Conservation (phyloP, 2,113 vertebrate species). For the Numida meleagris region DNA sequence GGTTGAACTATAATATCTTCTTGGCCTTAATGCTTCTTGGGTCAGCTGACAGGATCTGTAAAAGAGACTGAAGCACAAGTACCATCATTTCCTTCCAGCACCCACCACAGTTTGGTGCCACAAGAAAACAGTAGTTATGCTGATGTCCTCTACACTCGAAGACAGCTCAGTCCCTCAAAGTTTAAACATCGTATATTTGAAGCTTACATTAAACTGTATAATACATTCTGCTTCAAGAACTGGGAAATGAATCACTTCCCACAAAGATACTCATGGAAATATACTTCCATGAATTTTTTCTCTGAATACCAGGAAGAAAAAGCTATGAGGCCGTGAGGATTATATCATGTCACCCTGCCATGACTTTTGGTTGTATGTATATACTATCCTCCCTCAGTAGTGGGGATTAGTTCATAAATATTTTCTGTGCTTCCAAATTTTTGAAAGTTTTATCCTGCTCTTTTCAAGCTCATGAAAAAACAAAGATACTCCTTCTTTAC, state of each 20-base stretch:
- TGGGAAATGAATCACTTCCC: not conserved
- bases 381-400: not conserved
- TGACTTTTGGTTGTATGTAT: not conserved
- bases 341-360: not conserved
- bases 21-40: not conserved
- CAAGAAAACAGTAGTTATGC: not conserved
- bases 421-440: not conserved
- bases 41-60: not conserved
- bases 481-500: not conserved
- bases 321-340: not conserved
- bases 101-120: not conserved
- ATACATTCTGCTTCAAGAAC: not conserved
- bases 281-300: not conserved
- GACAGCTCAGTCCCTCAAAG: rapidly evolving
- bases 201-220: not conserved
- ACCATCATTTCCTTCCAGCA: not conserved
- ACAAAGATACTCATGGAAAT: not conserved
- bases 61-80: not conserved
- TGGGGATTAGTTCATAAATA: not conserved
- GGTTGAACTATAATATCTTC: not conserved
- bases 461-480: not conserved
- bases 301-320: not conserved
- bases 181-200: not conserved
- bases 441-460: not conserved
- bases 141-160: not conserved